Conservation (phyloP, 2,797 vertebrate species). For the Sandelia bainsii region DNA sequence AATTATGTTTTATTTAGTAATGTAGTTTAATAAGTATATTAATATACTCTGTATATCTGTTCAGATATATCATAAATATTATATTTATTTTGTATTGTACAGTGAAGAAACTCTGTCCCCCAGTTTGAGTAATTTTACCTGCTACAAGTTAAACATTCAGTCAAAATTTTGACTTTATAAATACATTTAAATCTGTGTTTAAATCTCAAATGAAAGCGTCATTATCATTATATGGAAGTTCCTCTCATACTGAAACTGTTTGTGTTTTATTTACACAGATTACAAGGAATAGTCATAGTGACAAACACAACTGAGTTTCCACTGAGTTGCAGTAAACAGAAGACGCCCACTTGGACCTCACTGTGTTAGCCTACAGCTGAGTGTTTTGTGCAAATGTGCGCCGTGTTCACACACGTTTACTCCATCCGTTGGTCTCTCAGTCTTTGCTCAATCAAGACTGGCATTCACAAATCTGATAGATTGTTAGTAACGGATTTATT, state of each 20-base stretch:
- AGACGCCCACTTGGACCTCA: background rate
- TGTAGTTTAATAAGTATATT: no score
- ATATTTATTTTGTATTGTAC: background rate
- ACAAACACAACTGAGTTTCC: constrained; percentile 18
- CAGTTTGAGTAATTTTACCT: no score
- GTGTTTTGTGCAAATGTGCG: constrained; percentile 2
- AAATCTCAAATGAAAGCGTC: constrained; percentile 4
- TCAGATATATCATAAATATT: background rate
- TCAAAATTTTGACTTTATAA: no score
- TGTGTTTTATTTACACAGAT: constrained; percentile 9
- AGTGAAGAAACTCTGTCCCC: background rate
- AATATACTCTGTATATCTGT: no score
- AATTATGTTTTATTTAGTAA: no score
- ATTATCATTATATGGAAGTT: background rate
- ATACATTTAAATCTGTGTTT: background rate
- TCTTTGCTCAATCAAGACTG: constrained; percentile 8
- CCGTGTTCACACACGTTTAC: background rate
- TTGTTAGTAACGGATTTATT: constrained; percentile 41
- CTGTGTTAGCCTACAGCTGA: no score
- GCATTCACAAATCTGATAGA: constrained; percentile 31
- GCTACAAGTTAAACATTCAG: no score
- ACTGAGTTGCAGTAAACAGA: constrained; percentile 16
- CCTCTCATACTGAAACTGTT: constrained; percentile 9
- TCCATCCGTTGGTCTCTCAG: background rate
- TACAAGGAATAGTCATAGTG: constrained; percentile 15